A percentile compares a stretch with the other conserved stretches of the same genome.
These are phyloP conservation scores for Corvus moneduloides DNA, from an alignment of 2,113 vertebrate species.

Conservation along the genomic window DNA sequence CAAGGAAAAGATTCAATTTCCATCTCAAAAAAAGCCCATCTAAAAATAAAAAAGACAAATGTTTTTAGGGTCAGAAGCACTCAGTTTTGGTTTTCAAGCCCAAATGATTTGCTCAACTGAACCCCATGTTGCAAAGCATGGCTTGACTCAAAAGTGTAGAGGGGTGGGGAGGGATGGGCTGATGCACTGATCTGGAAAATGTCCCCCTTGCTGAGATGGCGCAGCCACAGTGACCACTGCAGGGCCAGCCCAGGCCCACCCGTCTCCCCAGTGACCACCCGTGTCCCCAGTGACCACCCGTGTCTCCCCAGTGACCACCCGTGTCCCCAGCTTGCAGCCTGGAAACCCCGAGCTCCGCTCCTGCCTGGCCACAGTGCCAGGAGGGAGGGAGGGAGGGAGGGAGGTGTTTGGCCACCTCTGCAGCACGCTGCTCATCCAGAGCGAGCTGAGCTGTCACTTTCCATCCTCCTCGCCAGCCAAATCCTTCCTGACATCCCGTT, in stretches of 20 bases:
- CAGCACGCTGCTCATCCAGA: background rate
- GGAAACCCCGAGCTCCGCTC: background rate
- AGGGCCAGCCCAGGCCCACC: accelerated
- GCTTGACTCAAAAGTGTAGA: background rate
- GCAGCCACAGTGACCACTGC: accelerated
- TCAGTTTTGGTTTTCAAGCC: background rate
- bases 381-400: background rate
- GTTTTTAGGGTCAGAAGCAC: background rate
- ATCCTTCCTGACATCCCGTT: slow-evolving; percentile 31
- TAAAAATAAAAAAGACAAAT: slow-evolving; percentile 20
- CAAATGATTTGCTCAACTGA: background rate
- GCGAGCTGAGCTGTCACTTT: slow-evolving; percentile 11
- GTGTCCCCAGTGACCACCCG: accelerated
- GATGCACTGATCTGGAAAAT: background rate
- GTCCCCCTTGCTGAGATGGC: background rate
- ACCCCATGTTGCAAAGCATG: background rate
- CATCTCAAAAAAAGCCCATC: background rate
- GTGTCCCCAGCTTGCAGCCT: accelerated
- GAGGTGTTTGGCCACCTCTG: background rate
- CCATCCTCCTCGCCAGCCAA: slow-evolving; percentile 1
- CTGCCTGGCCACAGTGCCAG: accelerated
- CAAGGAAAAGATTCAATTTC: background rate
- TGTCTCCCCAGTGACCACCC: background rate
- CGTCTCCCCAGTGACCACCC: accelerated
- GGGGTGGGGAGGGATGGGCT: background rate